Evolutionary conservation across 2,888 invertebrate species (phyloP).

Genomic region (Andrena dorsata): DNA sequence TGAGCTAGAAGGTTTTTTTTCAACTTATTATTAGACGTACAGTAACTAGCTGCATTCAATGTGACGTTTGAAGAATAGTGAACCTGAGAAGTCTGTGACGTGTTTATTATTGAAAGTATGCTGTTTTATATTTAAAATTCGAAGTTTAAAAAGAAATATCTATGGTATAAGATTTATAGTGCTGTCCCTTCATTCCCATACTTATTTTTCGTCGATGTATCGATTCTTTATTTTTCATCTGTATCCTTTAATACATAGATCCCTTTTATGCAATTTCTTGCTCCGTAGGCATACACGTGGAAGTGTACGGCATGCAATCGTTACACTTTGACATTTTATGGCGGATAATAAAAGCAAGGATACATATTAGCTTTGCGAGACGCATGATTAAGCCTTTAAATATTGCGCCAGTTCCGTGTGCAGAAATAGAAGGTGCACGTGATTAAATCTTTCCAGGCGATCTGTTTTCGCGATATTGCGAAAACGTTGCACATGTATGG

Average conservation of each 20-base stretch:
- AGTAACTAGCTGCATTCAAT: no score
- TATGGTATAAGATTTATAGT: no score
- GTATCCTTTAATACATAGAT: background rate
- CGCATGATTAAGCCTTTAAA: constrained; percentile 54
- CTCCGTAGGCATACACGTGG: background rate
- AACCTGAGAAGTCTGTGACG: no score
- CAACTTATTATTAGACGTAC: background rate
- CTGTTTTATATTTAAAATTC: no score
- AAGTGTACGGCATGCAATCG: constrained; percentile 33
- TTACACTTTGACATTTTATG: constrained; percentile 47
- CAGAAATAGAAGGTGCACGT: constrained; percentile 11
- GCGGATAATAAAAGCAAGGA: constrained; percentile 42
- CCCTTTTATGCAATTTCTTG: background rate
- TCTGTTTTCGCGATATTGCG: constrained; percentile 23
- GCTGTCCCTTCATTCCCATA: no score
- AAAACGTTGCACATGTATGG: constrained; percentile 13
- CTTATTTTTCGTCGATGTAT: no score
- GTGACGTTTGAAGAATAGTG: no score
- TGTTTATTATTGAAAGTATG: no score
- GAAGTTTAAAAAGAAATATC: no score
- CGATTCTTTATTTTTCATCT: background rate
- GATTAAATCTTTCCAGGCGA: constrained; percentile 37
- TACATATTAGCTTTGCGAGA: constrained; percentile 49
- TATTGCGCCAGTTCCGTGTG: constrained; percentile 16
- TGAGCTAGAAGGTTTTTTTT: background rate